Evolutionary conservation across 1,140 invertebrate genomes (phyloP).

Genomic region (Trichomalopsis sarcophagae): DNA sequence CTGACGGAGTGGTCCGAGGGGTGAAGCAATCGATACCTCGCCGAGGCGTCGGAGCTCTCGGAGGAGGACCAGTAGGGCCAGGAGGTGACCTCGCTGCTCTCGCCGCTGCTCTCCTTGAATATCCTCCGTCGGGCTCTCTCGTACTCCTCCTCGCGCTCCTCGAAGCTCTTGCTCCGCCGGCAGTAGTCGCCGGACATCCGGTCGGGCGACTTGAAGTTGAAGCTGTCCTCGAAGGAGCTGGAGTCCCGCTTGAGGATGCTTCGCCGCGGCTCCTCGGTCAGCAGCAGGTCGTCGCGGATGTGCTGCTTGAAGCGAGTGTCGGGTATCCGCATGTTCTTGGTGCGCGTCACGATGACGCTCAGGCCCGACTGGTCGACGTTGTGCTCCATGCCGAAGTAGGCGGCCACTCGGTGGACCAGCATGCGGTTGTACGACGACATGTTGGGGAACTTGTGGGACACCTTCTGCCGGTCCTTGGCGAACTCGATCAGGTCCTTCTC

Average conservation of each 20-base stretch:
- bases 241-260: conserved; percentile 91
- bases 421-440: conserved; percentile 97
- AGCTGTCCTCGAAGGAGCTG: conserved; percentile 84
- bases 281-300: conserved; percentile 77
- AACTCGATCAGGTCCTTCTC: conserved; percentile 91
- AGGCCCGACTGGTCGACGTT: conserved; percentile 92
- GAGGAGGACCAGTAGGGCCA: conserved; percentile 76
- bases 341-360: conserved; percentile 88
- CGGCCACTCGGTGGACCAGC: conserved; percentile 94
- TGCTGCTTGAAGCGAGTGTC: conserved; percentile 80
- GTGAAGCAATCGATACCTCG: conserved; percentile 68
- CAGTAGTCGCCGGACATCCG: conserved; percentile 79
- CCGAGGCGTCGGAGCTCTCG: conserved; percentile 68
- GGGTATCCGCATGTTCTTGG: conserved; percentile 85
- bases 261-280: conserved; percentile 81
- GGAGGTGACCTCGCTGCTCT: conserved; percentile 67
- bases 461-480: conserved; percentile 88
- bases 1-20: conserved; percentile 66
- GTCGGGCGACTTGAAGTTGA: conserved; percentile 79
- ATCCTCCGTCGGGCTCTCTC: conserved; percentile 87
- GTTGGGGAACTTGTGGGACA: conserved; percentile 87
- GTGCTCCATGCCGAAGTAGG: conserved; percentile 95
- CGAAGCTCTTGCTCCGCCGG: conserved; percentile 89
- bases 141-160: conserved; percentile 92
- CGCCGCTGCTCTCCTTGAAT: conserved; percentile 79